Percentiles rank a stretch among this genome's conserved stretches.
Evolutionary conservation across 53 echinoderm and acorn worm genomes (phyloP).

Genomic region (Zoroaster sp.): DNA sequence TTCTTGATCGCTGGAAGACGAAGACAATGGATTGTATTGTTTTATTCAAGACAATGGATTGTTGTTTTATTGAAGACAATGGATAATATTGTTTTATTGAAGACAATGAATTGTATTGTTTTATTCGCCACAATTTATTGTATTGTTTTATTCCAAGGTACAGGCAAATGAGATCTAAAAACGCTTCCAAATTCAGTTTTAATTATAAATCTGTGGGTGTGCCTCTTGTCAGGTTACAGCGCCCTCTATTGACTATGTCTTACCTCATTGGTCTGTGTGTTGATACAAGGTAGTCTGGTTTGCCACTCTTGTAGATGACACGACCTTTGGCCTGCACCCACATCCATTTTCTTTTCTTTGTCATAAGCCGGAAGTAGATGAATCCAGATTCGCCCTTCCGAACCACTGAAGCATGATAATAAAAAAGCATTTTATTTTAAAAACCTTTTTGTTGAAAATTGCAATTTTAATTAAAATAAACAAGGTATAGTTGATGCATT

Average conservation of each 20-base stretch:
- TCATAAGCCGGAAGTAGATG: conserved; percentile 91
- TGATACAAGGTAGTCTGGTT: conserved; percentile 92
- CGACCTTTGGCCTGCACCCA: conserved; percentile 98
- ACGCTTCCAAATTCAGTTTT: not conserved
- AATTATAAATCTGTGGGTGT: not conserved
- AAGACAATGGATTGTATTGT: not conserved
- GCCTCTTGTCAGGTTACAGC: not conserved
- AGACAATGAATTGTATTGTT: too few relatives aligned
- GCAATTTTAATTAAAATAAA: too few relatives aligned
- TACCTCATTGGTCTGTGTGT: conserved; percentile 98
- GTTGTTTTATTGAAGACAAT: conserved; percentile 13
- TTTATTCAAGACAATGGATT: not conserved
- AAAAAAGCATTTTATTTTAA: not conserved
- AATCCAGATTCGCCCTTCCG: conserved; percentile 88
- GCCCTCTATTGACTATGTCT: not conserved
- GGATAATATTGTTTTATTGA: not conserved
- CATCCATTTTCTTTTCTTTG: conserved; percentile 78
- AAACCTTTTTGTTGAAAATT: too few relatives aligned
- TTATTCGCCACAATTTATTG: not conserved
- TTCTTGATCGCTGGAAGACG: conserved; percentile 80
- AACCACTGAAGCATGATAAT: conserved; percentile 67
- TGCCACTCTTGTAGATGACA: conserved; percentile 95
- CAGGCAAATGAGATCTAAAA: not conserved
- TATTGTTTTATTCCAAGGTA: not conserved
- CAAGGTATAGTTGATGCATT: too few relatives aligned